Conservation (phyloP, 2,113 vertebrate genomes). For the Microtus oregoni region DNA sequence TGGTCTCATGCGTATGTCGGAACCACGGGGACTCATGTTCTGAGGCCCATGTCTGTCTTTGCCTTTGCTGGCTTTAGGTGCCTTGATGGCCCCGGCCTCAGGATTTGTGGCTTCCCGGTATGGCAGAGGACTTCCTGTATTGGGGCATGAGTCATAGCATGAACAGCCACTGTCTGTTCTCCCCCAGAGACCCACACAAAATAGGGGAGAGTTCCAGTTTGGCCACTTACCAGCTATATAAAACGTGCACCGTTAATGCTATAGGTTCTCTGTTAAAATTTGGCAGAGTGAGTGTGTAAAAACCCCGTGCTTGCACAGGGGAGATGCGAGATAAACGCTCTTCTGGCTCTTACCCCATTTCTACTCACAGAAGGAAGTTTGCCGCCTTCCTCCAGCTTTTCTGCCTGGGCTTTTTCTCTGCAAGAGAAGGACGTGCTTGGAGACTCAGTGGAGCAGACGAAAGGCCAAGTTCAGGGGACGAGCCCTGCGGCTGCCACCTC, state of each 20-base stretch:
- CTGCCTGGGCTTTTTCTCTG: slow-evolving; percentile 38
- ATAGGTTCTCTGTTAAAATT: not conserved
- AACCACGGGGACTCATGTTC: not conserved
- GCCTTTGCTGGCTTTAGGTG: too few relatives aligned
- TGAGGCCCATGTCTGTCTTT: not conserved
- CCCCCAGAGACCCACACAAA: not conserved
- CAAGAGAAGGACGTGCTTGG: slow-evolving; percentile 37
- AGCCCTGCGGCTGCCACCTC: not conserved
- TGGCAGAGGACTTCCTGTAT: not conserved
- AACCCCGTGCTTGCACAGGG: not conserved
- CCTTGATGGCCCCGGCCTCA: too few relatives aligned
- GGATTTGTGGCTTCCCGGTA: not conserved
- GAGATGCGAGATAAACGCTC: not conserved
- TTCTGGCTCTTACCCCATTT: not conserved
- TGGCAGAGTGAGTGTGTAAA: not conserved
- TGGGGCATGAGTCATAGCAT: not conserved
- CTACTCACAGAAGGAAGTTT: slow-evolving; percentile 62
- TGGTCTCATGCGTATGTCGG: not conserved
- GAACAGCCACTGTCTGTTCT: not conserved
- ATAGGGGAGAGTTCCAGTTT: not conserved
- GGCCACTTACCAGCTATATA: not conserved
- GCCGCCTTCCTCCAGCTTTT: slow-evolving; percentile 21
- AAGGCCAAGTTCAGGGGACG: not conserved
- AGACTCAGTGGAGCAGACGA: not conserved
- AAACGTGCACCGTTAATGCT: not conserved